A percentile compares a stretch with the other conserved stretches of the same genome.
These are phyloP conservation scores for Patella ulyssiponensis DNA, from an alignment of 2,888 invertebrate genomes.

Conservation along the genomic window DNA sequence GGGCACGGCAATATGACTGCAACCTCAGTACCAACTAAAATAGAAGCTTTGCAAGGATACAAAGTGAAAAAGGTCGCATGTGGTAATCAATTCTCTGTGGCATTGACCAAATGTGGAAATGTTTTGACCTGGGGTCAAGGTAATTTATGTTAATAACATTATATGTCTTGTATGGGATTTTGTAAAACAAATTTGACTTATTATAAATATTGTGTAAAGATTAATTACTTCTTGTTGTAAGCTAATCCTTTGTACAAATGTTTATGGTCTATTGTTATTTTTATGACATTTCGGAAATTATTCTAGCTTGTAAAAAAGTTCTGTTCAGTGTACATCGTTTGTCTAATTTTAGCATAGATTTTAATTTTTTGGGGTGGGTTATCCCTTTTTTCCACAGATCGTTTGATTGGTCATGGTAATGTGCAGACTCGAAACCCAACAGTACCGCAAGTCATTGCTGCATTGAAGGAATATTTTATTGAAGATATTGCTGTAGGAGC, in stretches of 20 bases:
- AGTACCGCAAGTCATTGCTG: constrained; percentile 75
- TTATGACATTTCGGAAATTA: too few species aligned
- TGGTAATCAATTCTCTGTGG: constrained; percentile 79
- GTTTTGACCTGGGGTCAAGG: constrained; percentile 77
- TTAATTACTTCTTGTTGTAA: not conserved
- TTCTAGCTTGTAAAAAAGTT: too few species aligned
- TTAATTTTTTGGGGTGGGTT: not conserved
- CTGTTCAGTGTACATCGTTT: too few species aligned
- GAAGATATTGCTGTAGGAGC: constrained; percentile 78
- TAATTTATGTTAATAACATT: constrained; percentile 27
- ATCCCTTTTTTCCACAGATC: constrained; percentile 71
- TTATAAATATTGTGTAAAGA: not conserved
- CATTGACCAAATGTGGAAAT: constrained; percentile 77
- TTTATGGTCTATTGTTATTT: too few species aligned
- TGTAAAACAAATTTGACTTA: not conserved
- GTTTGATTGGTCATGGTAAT: constrained; percentile 77
- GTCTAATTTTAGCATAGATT: too few species aligned
- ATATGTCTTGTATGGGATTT: not conserved
- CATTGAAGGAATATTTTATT: constrained; percentile 74
- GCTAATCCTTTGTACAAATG: not conserved
- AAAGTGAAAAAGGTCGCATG: constrained; percentile 78
- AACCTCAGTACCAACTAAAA: constrained; percentile 72
- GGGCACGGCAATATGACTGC: constrained; percentile 72
- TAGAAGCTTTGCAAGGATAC: constrained; percentile 76
- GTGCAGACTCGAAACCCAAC: constrained; percentile 73